A percentile compares a stretch with the other conserved stretches of the same genome.
Conservation (phyloP, 37 sponge, comb jelly and placozoan species). For the Oscarella lobularis region DNA sequence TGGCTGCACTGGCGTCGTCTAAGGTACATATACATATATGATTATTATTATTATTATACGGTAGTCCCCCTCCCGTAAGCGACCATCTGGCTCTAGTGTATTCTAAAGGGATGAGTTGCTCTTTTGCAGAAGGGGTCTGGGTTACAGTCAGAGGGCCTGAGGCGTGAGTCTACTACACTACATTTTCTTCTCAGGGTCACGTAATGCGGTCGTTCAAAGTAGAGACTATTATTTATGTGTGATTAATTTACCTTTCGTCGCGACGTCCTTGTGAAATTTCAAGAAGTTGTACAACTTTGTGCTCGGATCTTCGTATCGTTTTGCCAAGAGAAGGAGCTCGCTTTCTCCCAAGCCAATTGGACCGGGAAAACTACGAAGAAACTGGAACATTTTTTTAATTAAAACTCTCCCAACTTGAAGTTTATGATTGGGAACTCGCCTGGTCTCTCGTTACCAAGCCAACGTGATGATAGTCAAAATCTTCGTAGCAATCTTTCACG, state of each 20-base stretch:
- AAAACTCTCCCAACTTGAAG: not conserved
- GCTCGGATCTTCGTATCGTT: conserved; percentile 36
- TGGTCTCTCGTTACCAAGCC: conserved; percentile 76
- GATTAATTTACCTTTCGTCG: not conserved
- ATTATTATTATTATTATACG: no score
- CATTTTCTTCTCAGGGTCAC: no score
- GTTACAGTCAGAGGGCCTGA: no score
- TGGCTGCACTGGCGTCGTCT: no score
- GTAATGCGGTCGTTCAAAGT: no score
- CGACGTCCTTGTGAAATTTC: conserved; percentile 43
- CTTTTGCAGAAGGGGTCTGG: no score
- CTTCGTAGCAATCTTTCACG: conserved; percentile 62
- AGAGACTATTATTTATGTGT: no score
- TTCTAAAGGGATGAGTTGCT: no score
- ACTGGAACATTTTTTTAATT: conserved; percentile 18
- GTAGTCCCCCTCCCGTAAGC: no score
- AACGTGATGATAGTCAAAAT: conserved; percentile 71
- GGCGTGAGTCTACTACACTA: no score
- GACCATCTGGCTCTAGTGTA: no score
- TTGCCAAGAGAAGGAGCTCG: conserved; percentile 27
- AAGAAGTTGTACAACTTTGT: conserved; percentile 57
- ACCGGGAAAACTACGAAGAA: conserved; percentile 67
- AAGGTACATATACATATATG: no score
- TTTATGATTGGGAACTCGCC: conserved; percentile 20
- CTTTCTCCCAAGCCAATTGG: conserved; percentile 39